Base-by-base conservation (phyloP, 2,113 vertebrate genomes). In the Pholis gunnellus region DNA sequence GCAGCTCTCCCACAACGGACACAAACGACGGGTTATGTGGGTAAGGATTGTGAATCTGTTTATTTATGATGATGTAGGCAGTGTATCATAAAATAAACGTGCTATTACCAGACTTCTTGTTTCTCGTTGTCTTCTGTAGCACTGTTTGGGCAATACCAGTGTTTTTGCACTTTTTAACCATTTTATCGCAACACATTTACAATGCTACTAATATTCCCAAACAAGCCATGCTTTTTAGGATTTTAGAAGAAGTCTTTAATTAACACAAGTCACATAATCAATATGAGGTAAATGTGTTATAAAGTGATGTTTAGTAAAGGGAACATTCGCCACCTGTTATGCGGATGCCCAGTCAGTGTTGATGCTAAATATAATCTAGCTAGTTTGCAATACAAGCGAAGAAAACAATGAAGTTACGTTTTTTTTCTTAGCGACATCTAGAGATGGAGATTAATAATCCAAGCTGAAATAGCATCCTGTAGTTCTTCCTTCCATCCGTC, bases 1-100 rank as follows among this genome's bases (percentile, higher is more conserved):
- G 92, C 89, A 92, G 88, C 90, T 94, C 83, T 84, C 79, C 85
- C 74, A 82, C 81, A 79, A 84, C 57, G 63, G 87, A 91, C 86
- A 90, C 74, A 90, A 82, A 84, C 7, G 48, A 87, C 76, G 82
- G 86, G 92, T 92, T 93, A 91, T 92, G 94, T 93, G 92, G 91
- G 90, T 87, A 90, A 90, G 90, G 93, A 94, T 94, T 91, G 83
- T 83, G 78, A 81, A 93, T 92, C 85, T 89, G 90, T 91, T 92
- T 94, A 92, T 94, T 93, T 93, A 93, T 93, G 91, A 92, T 91
- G 75, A 86, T 92, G 86, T 93, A 91, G 90, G 82, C 78, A 83
- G 60, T 91, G 82, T 91, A 91, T 93, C 88, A 92, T 91, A 57
- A 90, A 94, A 94, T 94, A 94, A 94, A 94, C 85, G 63, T 87